Percentiles rank a stretch among this genome's conserved stretches.
phyloP scores from a whole-genome alignment of 2,888 invertebrate species.

The Mantis religiosa region DNA sequence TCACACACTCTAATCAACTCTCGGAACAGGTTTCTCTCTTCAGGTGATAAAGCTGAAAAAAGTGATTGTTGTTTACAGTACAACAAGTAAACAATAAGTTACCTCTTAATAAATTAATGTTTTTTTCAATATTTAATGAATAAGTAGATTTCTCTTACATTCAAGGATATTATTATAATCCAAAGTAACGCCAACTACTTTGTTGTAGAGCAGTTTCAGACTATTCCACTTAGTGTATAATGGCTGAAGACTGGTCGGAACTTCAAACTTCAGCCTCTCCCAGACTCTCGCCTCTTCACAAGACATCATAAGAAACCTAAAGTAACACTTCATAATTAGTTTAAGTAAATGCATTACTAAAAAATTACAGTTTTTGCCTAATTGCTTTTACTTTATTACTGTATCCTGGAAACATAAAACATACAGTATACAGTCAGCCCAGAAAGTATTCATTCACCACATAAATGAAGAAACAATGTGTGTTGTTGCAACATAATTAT shows the following conservation, averaged over 20 bases:
- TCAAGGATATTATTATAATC: constrained; percentile 75
- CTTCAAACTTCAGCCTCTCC: constrained; percentile 63
- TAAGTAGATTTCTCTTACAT: constrained; percentile 35
- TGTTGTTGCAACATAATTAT: no score
- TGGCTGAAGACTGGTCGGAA: constrained; percentile 63
- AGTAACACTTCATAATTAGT: background rate
- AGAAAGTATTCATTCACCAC: no score
- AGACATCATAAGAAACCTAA: background rate
- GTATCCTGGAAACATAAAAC: no score
- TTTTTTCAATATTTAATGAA: background rate
- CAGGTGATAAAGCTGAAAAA: constrained; percentile 61
- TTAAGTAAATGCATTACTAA: no score
- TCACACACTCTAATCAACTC: constrained; percentile 61
- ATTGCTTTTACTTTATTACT: no score
- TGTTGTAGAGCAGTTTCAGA: constrained; percentile 62
- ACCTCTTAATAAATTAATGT: no score
- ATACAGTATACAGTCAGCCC: no score
- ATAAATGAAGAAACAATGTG: no score
- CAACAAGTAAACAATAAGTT: background rate
- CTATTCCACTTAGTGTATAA: constrained; percentile 46
- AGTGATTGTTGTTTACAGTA: background rate
- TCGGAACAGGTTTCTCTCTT: constrained; percentile 73
- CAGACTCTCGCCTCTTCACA: constrained; percentile 72
- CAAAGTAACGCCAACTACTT: constrained; percentile 65
- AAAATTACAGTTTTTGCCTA: no score